These are phyloP conservation scores for Phrynocephalus versicolor DNA, from an alignment of 2,113 vertebrate genomes.

Conservation along the genomic window DNA sequence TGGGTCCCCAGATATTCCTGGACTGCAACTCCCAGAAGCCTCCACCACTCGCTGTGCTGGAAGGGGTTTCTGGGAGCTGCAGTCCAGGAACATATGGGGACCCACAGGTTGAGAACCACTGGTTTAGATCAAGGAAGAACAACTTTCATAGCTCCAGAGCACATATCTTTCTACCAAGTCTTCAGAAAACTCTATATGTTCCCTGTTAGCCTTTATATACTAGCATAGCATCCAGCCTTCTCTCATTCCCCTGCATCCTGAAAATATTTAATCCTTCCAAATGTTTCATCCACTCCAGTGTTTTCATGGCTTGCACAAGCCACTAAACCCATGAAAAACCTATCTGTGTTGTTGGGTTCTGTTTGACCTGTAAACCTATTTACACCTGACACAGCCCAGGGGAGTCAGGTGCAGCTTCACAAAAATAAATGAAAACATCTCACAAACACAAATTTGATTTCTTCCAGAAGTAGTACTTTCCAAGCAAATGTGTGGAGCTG, in stretches of 20 bases:
- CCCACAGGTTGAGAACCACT: too few relatives aligned
- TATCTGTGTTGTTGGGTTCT: neutral
- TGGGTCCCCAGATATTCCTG: too few relatives aligned
- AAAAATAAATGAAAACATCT: neutral
- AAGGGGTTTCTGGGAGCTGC: too few relatives aligned
- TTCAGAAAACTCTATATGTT: too few relatives aligned
- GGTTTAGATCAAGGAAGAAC: too few relatives aligned
- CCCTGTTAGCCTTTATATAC: neutral
- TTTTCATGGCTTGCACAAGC: neutral
- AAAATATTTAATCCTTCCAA: neutral
- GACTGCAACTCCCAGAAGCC: too few relatives aligned
- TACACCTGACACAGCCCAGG: neutral
- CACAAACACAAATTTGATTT: neutral
- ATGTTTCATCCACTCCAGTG: neutral
- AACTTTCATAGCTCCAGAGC: too few relatives aligned
- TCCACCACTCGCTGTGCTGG: too few relatives aligned
- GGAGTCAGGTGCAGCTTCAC: neutral
- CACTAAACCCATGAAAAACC: neutral
- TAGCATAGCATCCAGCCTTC: neutral
- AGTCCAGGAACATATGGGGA: too few relatives aligned
- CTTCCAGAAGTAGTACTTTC: neutral
- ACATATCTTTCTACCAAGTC: too few relatives aligned
- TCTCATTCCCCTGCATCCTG: neutral
- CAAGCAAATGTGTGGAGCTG: neutral
- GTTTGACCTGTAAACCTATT: neutral